These are phyloP conservation scores for Dissostichus mawsoni DNA, from an alignment of 2,113 vertebrate species.

Conservation along the genomic window DNA sequence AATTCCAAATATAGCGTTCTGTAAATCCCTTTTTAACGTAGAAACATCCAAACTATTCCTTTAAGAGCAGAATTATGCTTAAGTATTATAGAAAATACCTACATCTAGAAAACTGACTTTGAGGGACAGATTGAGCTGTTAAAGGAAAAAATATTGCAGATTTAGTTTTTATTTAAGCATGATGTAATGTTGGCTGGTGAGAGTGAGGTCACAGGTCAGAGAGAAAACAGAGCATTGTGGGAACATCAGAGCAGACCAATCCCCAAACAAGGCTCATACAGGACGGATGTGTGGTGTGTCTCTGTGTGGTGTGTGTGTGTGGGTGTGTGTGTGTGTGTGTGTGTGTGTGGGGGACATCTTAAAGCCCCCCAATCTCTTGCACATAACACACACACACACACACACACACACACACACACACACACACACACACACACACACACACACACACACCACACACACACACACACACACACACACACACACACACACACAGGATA, in stretches of 20 bases:
- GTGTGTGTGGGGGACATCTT: not conserved
- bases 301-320: no score
- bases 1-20: no score
- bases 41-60: not conserved
- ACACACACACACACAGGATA: constrained; percentile 51
- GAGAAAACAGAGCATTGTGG: constrained; percentile 35
- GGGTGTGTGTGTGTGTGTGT: no score
- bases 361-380: no score
- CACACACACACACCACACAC: no score
- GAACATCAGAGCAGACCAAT: constrained; percentile 23
- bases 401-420: not conserved
- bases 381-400: constrained; percentile 23
- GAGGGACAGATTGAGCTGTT: not conserved
- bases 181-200: constrained; percentile 19
- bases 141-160: no score
- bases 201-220: constrained; percentile 41
- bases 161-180: no score
- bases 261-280: constrained; percentile 18
- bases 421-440: no score
- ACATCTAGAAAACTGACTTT: not conserved
- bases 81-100: no score
- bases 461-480: constrained; percentile 7
- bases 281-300: not conserved
- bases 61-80: no score
- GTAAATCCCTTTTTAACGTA: no score